Evolutionary conservation across 2,113 vertebrate species (phyloP), one percentile per base, ranked within the genome.

Genomic region (Macquaria australasica): DNA sequence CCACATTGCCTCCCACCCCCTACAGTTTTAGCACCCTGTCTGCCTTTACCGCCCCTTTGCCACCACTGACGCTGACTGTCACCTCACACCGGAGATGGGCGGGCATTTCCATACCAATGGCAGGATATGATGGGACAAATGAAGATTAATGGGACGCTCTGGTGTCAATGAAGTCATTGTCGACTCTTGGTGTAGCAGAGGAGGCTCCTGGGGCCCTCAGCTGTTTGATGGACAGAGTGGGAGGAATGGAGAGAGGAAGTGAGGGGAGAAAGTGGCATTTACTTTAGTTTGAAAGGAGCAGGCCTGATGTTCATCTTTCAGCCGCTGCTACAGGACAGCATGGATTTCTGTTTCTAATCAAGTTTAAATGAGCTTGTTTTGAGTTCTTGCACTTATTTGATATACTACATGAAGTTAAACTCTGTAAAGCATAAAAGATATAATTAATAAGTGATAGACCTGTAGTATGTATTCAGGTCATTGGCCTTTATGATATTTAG

Each of bases 101-200:
- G 39, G 34, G 72, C 75, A 94, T 97, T 97, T 96, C 95, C 93
- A 90, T 97, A 90, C 94, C 95, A 97, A 96, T 95, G 94, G 92
- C 91, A 95, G 95, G 92, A 96, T 95, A 92, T 94, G 94, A 95
- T 94, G 87, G 88, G 94, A 94, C 95, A 96, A 93, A 96, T 96
- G 95, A 96, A 96, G 96, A 97, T 95, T 85, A 96, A 96, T 95
- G 96, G 90, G 94, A 89, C 67, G 84, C 86, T 85, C 83, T 86
- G 87, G 91, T 96, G 96, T 96, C 95, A 95, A 25, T 73, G 31
- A 81, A 90, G 87, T 92, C 83, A 93, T 94, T 96, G 95, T 97
- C 71, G 66, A 77, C 63, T 68, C 50, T 93, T 88, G 94, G 96
- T 94, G 93, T 87, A 72, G 81, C 68, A 86, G 92, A 91, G 91